Percentiles rank a stretch among this genome's conserved stretches.
These are phyloP conservation scores for Hemibagrus guttatus DNA, from an alignment of 2,797 vertebrate species.

Conservation along the genomic window DNA sequence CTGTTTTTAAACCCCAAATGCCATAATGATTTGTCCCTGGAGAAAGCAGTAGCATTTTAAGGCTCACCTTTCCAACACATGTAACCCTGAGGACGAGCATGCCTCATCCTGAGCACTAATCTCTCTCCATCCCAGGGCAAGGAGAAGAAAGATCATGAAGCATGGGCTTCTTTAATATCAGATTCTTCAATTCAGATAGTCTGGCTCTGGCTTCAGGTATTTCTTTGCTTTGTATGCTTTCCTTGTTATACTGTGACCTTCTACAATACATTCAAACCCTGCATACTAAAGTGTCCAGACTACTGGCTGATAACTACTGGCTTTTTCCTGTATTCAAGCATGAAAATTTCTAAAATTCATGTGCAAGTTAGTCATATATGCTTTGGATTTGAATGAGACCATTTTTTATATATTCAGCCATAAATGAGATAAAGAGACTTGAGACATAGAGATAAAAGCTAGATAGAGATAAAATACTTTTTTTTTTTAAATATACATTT, in stretches of 20 bases:
- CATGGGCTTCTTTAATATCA: conserved; percentile 24
- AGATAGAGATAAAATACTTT: no score
- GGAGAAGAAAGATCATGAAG: conserved; percentile 24
- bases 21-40: conserved; percentile 52
- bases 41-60: conserved; percentile 53
- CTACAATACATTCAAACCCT: background rate
- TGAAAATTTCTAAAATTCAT: background rate
- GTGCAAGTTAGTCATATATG: background rate
- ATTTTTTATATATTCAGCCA: background rate
- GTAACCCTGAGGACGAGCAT: conserved; percentile 30
- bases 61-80: conserved; percentile 48
- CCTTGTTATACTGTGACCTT: background rate
- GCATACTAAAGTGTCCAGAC: background rate
- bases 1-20: conserved; percentile 47
- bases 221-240: conserved; percentile 11
- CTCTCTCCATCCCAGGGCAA: conserved; percentile 26
- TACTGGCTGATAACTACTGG: background rate
- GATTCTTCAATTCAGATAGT: conserved; percentile 20
- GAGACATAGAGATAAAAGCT: background rate
- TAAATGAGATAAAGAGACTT: background rate
- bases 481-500: background rate
- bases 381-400: background rate
- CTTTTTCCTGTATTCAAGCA: background rate
- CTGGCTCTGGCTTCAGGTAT: background rate
- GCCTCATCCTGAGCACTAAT: background rate